Evolutionary conservation across 2,888 invertebrate genomes (phyloP).

Genomic region (Trachelus stipa): DNA sequence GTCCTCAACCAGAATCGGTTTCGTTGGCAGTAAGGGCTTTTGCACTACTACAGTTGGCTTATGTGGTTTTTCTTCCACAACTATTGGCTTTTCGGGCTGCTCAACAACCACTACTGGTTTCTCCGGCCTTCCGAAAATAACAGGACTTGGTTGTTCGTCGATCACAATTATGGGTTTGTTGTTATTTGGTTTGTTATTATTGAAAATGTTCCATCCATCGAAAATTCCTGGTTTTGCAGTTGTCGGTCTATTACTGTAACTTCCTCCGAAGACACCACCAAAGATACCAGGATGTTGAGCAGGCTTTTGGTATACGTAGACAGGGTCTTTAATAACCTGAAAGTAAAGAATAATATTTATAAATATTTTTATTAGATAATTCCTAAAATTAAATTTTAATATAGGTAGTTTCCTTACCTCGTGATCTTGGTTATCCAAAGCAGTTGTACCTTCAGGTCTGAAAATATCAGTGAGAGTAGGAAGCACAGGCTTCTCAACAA

Average conservation of each 20-base stretch:
- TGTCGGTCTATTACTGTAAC: neutral
- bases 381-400: neutral
- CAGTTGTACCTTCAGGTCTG: neutral
- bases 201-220: conserved; percentile 10
- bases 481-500: conserved; percentile 23
- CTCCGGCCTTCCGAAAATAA: neutral
- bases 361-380: neutral
- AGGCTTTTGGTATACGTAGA: conserved; percentile 28
- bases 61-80: conserved; percentile 1
- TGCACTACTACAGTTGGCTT: neutral
- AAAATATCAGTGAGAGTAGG: neutral
- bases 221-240: conserved; percentile 1
- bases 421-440: conserved; percentile 12
- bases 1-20: neutral
- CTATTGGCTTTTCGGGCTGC: neutral
- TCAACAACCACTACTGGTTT: neutral
- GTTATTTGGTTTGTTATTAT: neutral
- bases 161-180: neutral
- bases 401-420: conserved; percentile 14
- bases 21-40: neutral
- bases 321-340: conserved; percentile 30
- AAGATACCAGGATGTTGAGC: conserved; percentile 10
- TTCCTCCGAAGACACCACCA: conserved; percentile 12
- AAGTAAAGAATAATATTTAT: neutral
- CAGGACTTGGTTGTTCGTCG: neutral